Percentiles rank a stretch among this genome's conserved stretches.
Evolutionary conservation across 2,888 invertebrate species (phyloP).

Genomic region (Temnothorax ravouxi): DNA sequence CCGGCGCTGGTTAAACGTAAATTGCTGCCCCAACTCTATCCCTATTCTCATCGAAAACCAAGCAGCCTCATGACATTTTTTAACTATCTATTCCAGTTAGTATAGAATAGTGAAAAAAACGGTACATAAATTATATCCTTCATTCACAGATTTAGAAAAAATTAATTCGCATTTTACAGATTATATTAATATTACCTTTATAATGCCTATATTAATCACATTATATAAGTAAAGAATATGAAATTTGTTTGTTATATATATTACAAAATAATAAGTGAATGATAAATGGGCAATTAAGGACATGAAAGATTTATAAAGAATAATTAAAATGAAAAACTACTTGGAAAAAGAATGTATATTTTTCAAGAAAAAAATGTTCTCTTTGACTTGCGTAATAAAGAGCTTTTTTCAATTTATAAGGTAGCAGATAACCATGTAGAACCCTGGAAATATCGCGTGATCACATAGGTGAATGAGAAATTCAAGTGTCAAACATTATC

Average conservation of each 20-base stretch:
- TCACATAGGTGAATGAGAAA: slow-evolving; percentile 13
- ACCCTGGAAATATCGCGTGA: neutral
- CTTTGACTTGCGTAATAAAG: neutral
- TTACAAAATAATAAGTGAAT: slow-evolving; percentile 12
- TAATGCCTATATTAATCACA: neutral
- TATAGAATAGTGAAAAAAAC: slow-evolving; percentile 24
- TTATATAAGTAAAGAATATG: neutral
- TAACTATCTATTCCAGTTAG: slow-evolving; percentile 9
- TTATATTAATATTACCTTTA: neutral
- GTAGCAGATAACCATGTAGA: neutral
- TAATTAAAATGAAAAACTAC: neutral
- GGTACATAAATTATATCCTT: neutral
- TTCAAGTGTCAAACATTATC: slow-evolving; percentile 16
- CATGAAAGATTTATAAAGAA: neutral
- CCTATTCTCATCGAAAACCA: slow-evolving; percentile 53
- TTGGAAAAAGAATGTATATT: neutral
- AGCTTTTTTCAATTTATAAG: neutral
- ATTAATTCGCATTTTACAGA: neutral
- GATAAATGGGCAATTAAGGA: neutral
- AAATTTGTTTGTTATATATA: neutral
- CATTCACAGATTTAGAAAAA: neutral
- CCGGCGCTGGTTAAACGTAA: slow-evolving; percentile 83
- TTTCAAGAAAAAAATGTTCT: neutral
- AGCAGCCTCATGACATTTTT: slow-evolving; percentile 25
- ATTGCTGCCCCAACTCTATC: slow-evolving; percentile 78